Evolutionary conservation across 1,140 invertebrate species (phyloP).

Genomic region (Drosophila pachea): DNA sequence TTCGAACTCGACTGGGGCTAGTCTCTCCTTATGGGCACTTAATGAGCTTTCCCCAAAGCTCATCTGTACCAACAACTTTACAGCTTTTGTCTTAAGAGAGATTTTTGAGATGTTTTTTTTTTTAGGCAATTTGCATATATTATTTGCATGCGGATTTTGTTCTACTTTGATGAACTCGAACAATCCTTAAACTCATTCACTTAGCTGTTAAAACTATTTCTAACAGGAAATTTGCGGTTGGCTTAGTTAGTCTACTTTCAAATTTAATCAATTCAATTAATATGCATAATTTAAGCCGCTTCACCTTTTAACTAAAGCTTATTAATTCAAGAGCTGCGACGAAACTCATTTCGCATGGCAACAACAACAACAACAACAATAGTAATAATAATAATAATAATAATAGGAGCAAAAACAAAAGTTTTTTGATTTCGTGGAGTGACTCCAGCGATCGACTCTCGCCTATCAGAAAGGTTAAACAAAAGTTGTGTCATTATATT

Average conservation of each 20-base stretch:
- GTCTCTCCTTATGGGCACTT: too few species aligned
- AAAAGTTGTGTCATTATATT: constrained; percentile 64
- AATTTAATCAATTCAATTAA: constrained; percentile 22
- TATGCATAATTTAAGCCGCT: constrained; percentile 35
- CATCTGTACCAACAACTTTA: too few species aligned
- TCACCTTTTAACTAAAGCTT: constrained; percentile 48
- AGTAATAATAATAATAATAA: too few species aligned
- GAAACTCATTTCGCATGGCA: constrained; percentile 14
- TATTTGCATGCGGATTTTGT: too few species aligned
- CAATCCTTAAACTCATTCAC: too few species aligned
- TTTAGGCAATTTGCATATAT: too few species aligned
- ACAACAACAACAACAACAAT: neutral
- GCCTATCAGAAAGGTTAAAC: constrained; percentile 31
- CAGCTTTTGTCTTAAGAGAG: too few species aligned
- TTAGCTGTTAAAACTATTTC: neutral
- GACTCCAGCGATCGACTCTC: constrained; percentile 37
- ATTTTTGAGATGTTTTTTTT: too few species aligned
- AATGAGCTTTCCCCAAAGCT: too few species aligned
- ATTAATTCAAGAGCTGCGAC: constrained; percentile 51
- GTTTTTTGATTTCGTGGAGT: constrained; percentile 28
- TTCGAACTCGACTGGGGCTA: too few species aligned
- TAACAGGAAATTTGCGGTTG: neutral
- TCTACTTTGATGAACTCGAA: too few species aligned
- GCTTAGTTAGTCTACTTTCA: constrained; percentile 2
- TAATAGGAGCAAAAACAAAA: too few species aligned